These are phyloP conservation scores for Agapostemon virescens DNA, from an alignment of 2,888 invertebrate species.

Conservation along the genomic window DNA sequence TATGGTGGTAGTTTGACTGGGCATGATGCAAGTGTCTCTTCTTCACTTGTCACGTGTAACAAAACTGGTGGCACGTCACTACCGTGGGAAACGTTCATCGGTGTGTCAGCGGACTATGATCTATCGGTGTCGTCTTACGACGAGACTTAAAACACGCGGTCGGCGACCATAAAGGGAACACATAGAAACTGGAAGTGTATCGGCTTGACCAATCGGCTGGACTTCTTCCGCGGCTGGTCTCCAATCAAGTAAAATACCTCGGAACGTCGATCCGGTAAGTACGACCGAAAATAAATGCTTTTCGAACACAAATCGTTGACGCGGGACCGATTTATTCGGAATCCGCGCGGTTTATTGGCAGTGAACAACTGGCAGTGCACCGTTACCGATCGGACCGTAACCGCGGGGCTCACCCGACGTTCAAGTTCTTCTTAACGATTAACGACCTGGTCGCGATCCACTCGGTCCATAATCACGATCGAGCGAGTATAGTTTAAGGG, in stretches of 20 bases:
- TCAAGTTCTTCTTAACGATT: slow-evolving; percentile 6
- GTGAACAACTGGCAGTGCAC: slow-evolving; percentile 56
- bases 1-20: slow-evolving; percentile 79
- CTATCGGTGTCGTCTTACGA: slow-evolving; percentile 44
- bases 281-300: slow-evolving; percentile 34
- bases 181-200: background rate
- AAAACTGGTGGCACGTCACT: slow-evolving; percentile 55
- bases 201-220: slow-evolving; percentile 19
- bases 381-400: slow-evolving; percentile 35
- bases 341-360: slow-evolving; percentile 34
- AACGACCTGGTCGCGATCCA: slow-evolving; percentile 27
- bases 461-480: slow-evolving; percentile 45
- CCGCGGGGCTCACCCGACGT: background rate
- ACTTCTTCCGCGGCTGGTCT: background rate
- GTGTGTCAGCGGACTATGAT: slow-evolving; percentile 35
- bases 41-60: slow-evolving; percentile 53
- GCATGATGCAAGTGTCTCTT: slow-evolving; percentile 69
- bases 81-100: slow-evolving; percentile 65
- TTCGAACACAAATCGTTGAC: slow-evolving; percentile 3
- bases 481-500: slow-evolving; percentile 30
- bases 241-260: background rate
- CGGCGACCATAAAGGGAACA: background rate
- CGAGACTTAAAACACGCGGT: slow-evolving; percentile 28
- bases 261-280: background rate
- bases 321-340: background rate